Base-by-base conservation (phyloP, 1,140 invertebrate species). In the Leptoteleia sp. region DNA sequence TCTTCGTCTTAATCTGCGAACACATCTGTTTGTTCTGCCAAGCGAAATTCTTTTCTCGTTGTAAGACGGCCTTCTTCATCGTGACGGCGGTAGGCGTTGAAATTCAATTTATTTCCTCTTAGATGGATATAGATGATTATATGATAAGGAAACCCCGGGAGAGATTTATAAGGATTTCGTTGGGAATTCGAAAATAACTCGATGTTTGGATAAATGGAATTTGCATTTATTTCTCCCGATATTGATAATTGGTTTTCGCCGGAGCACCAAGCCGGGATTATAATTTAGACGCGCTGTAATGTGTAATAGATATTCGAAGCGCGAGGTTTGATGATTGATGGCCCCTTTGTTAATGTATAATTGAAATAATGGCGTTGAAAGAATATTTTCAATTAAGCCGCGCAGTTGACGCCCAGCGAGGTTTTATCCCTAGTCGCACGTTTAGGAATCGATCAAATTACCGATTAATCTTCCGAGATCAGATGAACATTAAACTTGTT, bases 41-140 rank as follows among this genome's bases (percentile, higher is more conserved):
- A 33, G 54, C n/a, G 40, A 27, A 67, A 50, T 67, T 38, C 43
- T 29, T 38, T 33, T 15, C 35, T 55, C 5, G 11, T n/a, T 6
- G 38, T 3, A 6, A 25, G 22, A 25, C 3, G 22, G 13, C 16
- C 13, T 19, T 54, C 45, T 22, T 67, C 40, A 11, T 38, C 19
- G 33, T 22, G 35, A 33, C 35, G 35, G 31, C 54, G 11, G 43
- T 68, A 70, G 47, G 38, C 47, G 67, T 19, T 43, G 67, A 62
- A 54, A 71, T 61, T 61, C 67, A 71, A 71, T 71, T 61, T 71
- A 71, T 54, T 71, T 59, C 29, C 42, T 31, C 45, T 17, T 19
- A 52, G 67, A 61, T 71, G 67, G 54, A 71, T 71, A 61, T 61
- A 40, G 33, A 61, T 61, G 67, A 71, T 71, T 52, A 52, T 52